Base-by-base conservation (phyloP, 1,140 invertebrate species). In the Heliconius hermathena region DNA sequence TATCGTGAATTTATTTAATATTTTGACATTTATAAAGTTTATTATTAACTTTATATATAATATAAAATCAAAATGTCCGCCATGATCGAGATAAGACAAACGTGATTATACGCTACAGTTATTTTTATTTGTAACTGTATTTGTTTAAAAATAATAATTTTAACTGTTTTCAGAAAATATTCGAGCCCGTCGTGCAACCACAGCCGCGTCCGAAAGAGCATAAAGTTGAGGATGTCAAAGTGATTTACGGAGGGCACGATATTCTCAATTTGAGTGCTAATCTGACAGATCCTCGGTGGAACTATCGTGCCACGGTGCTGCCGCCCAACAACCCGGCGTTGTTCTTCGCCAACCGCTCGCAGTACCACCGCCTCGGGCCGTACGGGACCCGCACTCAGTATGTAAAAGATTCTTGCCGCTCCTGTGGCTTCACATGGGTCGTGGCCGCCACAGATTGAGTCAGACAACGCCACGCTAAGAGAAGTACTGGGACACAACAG, bases 291-390 rank as follows among this genome's bases (percentile, higher is more conserved):
- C 81, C 87, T 71, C 88, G 91, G 79, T 95, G 94, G 94, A 92
- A 86, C 82, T 92, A 93, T 77, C 89, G 89, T 18, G 86, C 92
- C 41, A 93, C 94, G 38, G 85, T 91, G 82, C 87, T 95, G 88
- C 94, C 94, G 38, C 88, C 92, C 1, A 95, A 94, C 86, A 95
- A 95, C 83, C 93, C 94, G 16, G 88, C 92, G 11, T 82, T 95
- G 84, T 95, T 95, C 89, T 94, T 95, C 76, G 92, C 92, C 57
- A 95, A 95, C 87, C 90, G 94, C 74, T 95, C 94, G 4, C 94
- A 95, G 86, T 95, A 95, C 82, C 94, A 95, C 81, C 90, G 94
- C 29, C 83, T 95, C 85, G 92, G 94, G 20, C 91, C 91, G 11
- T 94, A 91, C 78, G 92, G 92, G 82, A 91, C 91, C 74, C 90